Conservation (phyloP, 2,888 invertebrate genomes). For the Hanleya hanleyi region DNA sequence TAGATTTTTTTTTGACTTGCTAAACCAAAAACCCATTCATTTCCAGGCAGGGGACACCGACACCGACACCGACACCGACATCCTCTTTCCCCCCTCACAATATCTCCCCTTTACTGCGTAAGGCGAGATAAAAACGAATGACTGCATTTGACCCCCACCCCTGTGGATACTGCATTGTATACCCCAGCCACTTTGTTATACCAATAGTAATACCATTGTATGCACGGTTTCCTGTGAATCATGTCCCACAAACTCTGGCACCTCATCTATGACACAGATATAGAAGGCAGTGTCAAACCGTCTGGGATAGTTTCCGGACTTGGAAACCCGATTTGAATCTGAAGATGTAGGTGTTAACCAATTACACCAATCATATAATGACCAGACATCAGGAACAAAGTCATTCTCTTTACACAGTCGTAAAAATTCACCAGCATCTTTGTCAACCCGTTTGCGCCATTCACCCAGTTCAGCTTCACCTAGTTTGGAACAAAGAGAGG, state of each 20-base stretch:
- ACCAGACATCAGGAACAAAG: constrained; percentile 87
- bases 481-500: constrained; percentile 32
- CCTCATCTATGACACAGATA: constrained; percentile 50
- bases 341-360: constrained; percentile 84
- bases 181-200: too few species aligned
- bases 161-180: too few species aligned
- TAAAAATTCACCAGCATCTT: constrained; percentile 80
- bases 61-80: too few species aligned
- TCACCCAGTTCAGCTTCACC: constrained; percentile 54
- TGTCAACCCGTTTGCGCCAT: constrained; percentile 74
- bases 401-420: constrained; percentile 81
- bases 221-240: constrained; percentile 58
- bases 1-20: too few species aligned
- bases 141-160: too few species aligned
- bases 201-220: constrained; percentile 57
- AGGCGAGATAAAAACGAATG: too few species aligned
- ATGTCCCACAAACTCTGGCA: constrained; percentile 47
- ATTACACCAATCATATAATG: constrained; percentile 86
- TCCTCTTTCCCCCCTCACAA: too few species aligned
- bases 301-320: too few species aligned
- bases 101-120: too few species aligned
- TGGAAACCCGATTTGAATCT: too few species aligned
- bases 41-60: too few species aligned
- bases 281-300: constrained; percentile 64
- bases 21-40: too few species aligned